These are phyloP conservation scores for Drosophila rellima DNA, from an alignment of 2,888 invertebrate species.

Conservation along the genomic window DNA sequence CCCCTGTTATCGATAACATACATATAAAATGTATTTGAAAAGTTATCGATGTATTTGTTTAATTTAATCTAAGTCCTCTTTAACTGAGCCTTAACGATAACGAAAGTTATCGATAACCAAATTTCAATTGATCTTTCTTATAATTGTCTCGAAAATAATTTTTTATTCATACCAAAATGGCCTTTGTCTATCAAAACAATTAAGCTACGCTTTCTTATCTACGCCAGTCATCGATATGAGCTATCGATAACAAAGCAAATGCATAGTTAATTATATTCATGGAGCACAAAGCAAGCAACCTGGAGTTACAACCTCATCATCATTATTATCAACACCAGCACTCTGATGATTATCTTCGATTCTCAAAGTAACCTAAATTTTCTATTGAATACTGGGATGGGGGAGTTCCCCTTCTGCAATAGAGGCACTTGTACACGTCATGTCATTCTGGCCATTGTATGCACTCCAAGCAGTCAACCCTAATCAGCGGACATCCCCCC, in stretches of 20 bases:
- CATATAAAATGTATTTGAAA: too few relatives aligned
- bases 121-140: background rate
- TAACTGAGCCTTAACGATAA: too few relatives aligned
- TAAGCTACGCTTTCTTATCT: background rate
- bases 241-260: slow-evolving; percentile 18
- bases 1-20: too few relatives aligned
- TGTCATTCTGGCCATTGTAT: slow-evolving; percentile 71
- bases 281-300: background rate
- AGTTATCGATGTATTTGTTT: too few relatives aligned
- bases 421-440: slow-evolving; percentile 76
- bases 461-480: slow-evolving; percentile 58
- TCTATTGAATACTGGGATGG: slow-evolving; percentile 31
- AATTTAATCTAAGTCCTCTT: too few relatives aligned
- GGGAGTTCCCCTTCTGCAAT: background rate
- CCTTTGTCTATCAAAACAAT: background rate
- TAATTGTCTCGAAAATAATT: background rate
- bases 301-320: background rate
- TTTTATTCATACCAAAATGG: background rate
- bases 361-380: slow-evolving; percentile 55
- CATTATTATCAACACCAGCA: slow-evolving; percentile 1
- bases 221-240: slow-evolving; percentile 19
- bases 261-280: background rate
- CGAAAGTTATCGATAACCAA: slow-evolving; percentile 24
- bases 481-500: slow-evolving; percentile 77
- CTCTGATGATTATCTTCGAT: slow-evolving; percentile 26